Base-by-base conservation (phyloP, 1,140 invertebrate species). In the Brachystomella parvula region DNA sequence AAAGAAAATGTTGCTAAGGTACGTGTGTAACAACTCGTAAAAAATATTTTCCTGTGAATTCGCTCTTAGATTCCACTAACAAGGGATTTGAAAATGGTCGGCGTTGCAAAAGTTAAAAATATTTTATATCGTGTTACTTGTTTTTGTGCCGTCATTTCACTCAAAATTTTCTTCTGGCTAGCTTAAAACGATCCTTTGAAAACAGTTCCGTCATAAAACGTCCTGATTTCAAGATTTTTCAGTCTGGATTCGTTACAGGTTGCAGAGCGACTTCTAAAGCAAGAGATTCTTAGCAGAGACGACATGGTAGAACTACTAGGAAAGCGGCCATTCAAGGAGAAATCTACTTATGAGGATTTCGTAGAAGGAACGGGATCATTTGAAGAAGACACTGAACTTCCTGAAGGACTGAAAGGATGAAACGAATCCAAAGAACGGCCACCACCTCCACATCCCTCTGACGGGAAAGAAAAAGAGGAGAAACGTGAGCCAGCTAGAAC, bases 281-380 rank as follows among this genome's bases (percentile, higher is more conserved):
- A 96, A 76, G 97, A 99, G 80, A 89, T 98, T 64, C 81, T 99
- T 29, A 93, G 89, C 75, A 85, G 97, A 67, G 92, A 98, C 32
- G 96, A 99, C 75, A 98, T 99, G 94, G 92, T 99, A 68, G 94
- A 98, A 78, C 78, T 99, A 3, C 80, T 99, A 2, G 97, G 97
- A 3, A 81, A 85, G 49, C 81, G 97, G 72, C 97, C 97, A 0
- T 99, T 99, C 85, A 87, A 88, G 30, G 97, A 99, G 80, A 99
- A 98, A 80, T 96, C 95, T 19, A 98, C 96, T 3, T 99, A 99
- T 76, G 97, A 99, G 81, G 90, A 99, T 76, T 99, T 99, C 80
- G 96, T 99, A 0, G 95, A 95, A 80, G 96, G 96, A 0, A 99
- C 97, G 17, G 96, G 96, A 21, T 96, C 94, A 0, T 87, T 97